Base-by-base conservation (phyloP, 2,113 vertebrate species). In the Sinocyclocheilus maitianheensis region DNA sequence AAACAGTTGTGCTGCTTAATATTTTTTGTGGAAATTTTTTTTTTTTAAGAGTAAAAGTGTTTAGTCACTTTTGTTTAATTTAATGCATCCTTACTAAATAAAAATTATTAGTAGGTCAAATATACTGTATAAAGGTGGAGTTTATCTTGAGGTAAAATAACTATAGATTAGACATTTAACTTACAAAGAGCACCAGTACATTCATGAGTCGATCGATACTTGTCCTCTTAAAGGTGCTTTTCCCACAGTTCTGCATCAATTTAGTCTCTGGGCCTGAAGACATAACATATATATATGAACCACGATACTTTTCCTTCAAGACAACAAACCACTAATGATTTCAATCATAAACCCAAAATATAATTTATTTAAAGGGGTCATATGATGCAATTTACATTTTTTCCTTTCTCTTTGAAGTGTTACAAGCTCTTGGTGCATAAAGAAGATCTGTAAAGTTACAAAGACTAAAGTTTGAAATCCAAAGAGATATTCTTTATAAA, bases 201-300 rank as follows among this genome's bases (percentile, higher is more conserved):
- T 99, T 98, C 97, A 98, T 96, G 85, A 99, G 95, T 1, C 94
- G 95, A 90, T 99, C 98, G 0, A 98, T 95, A 24, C 96, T 97
- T 0, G 97, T 99, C 89, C 96, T 93, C 91, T 99, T 99, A 88
- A 99, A 97, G 7, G 93, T 95, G 80, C 91, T 95, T 90, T 94
- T 97, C 71, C 97, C 98, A 63, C 96, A 95, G 90, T 99, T 99
- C 90, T 99, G 97, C 97, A 99, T 99, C 85, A 99, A 92, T 88
- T 99, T 99, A 0, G 97, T 98, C 83, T 99, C 97, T 77, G 96
- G 97, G 75, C 98, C 98, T 99, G 89, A 40, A 88, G 67, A 5
- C 20, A 84, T 11, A 10, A 80, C 18, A 30, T 13, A 90, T 8
- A 90, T 5, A 90, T 5, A 51, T 81, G 26, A 60, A 40, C 30